These are phyloP conservation scores for Endomychus coccineus DNA, from an alignment of 2,888 invertebrate species.

Conservation along the genomic window DNA sequence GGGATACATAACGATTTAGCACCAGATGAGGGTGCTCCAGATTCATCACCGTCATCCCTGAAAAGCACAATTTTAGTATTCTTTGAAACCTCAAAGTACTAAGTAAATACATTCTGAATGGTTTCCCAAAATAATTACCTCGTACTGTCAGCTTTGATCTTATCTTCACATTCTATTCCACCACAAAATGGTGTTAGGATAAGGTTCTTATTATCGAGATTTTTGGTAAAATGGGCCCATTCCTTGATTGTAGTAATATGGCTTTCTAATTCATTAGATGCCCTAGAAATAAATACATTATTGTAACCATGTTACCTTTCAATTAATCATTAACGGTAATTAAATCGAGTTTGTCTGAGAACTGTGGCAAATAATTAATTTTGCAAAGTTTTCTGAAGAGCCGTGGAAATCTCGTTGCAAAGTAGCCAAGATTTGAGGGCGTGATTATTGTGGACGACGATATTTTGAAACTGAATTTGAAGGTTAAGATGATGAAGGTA, in stretches of 20 bases:
- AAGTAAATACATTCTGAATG: slow-evolving; percentile 3
- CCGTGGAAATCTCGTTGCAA: no score
- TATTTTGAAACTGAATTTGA: no score
- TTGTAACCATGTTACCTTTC: no score
- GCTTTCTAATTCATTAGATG: slow-evolving; percentile 65
- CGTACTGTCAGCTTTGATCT: slow-evolving; percentile 91
- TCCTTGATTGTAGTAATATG: slow-evolving; percentile 64
- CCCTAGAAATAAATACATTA: slow-evolving; percentile 55
- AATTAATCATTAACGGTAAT: no score
- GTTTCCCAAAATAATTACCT: slow-evolving; percentile 49
- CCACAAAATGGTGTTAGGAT: slow-evolving; percentile 97
- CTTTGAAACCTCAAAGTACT: slow-evolving; percentile 5
- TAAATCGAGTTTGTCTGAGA: no score
- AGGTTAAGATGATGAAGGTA: no score
- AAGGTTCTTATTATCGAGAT: slow-evolving; percentile 82
- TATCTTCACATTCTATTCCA: slow-evolving; percentile 80
- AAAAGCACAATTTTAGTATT: slow-evolving; percentile 24
- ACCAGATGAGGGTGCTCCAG: slow-evolving; percentile 92
- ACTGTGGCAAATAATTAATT: no score
- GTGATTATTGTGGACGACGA: no score
- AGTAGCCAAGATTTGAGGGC: no score
- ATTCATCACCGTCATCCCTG: slow-evolving; percentile 62
- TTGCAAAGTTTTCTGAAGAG: no score
- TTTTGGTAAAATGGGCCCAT: slow-evolving; percentile 74
- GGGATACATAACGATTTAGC: slow-evolving; percentile 99